These are phyloP conservation scores for Drymonia ruficornis DNA, from an alignment of 2,888 invertebrate species.

Conservation along the genomic window DNA sequence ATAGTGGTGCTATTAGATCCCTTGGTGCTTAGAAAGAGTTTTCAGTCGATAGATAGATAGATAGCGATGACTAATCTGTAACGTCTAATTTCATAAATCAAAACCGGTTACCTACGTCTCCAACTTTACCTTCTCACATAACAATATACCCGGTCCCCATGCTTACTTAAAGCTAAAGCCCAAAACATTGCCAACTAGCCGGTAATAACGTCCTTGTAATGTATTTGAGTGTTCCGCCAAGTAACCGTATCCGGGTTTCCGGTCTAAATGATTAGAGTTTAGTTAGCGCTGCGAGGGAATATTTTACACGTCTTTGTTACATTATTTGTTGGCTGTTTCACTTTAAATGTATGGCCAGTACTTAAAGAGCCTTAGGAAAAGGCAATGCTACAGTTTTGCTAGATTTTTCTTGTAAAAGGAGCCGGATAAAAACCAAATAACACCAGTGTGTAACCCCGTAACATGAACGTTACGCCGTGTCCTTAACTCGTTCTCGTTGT, in stretches of 20 bases:
- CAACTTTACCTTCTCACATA: neutral
- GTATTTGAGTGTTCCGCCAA: slow-evolving; percentile 51
- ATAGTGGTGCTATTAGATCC: too few species aligned
- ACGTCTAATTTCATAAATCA: too few species aligned
- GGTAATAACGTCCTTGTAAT: slow-evolving; percentile 42
- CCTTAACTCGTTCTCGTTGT: too few species aligned
- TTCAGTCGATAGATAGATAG: too few species aligned
- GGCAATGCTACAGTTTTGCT: neutral
- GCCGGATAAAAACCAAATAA: too few species aligned
- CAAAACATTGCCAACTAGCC: slow-evolving; percentile 19
- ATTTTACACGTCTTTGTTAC: slow-evolving; percentile 5
- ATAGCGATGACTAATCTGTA: too few species aligned
- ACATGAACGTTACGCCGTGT: too few species aligned
- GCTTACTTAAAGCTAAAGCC: slow-evolving; percentile 13
- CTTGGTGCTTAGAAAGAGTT: too few species aligned
- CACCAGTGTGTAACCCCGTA: too few species aligned
- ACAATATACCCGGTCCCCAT: neutral
- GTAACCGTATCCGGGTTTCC: slow-evolving; percentile 43
- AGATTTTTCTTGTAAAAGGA: neutral
- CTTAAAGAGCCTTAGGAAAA: too few species aligned
- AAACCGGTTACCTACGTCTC: neutral
- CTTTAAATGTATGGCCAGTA: neutral
- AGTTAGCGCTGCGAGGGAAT: slow-evolving; percentile 18
- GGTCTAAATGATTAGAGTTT: slow-evolving; percentile 41
- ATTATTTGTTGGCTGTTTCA: neutral